Conservation (phyloP, 2,797 vertebrate genomes). For the Galaxias olidus region DNA sequence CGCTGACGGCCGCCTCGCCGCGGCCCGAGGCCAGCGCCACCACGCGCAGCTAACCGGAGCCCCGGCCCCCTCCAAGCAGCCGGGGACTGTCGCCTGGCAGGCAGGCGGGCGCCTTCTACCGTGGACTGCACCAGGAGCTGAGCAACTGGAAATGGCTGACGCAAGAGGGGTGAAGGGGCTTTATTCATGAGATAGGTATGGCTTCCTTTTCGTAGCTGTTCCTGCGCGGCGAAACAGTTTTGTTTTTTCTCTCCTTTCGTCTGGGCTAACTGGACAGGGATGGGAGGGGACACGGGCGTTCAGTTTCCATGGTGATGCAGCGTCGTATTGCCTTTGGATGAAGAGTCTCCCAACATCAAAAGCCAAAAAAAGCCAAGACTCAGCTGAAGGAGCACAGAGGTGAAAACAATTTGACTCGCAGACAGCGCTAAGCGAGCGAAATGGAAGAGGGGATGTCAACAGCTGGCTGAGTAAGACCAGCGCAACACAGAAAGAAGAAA, state of each 20-base stretch:
- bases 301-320: constrained; percentile 4
- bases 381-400: not conserved
- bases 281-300: not conserved
- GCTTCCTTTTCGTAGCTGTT: not conserved
- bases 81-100: not conserved
- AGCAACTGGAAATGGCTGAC: not conserved
- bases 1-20: constrained; percentile 30
- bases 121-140: no score
- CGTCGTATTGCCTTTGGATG: no score
- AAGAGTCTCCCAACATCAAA: not conserved
- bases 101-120: no score
- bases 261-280: not conserved
- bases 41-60: constrained; percentile 26
- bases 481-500: not conserved
- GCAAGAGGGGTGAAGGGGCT: not conserved
- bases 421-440: not conserved
- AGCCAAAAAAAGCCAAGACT: no score
- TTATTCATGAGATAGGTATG: not conserved
- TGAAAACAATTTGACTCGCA: not conserved
- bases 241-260: no score
- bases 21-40: constrained; percentile 31
- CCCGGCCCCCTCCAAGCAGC: no score
- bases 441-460: not conserved
- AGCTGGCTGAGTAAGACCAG: not conserved
- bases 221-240: not conserved